A percentile compares a stretch with the other conserved stretches of the same genome.
Conservation (phyloP, 2,797 vertebrate genomes). For the Tachyglossus aculeatus region DNA sequence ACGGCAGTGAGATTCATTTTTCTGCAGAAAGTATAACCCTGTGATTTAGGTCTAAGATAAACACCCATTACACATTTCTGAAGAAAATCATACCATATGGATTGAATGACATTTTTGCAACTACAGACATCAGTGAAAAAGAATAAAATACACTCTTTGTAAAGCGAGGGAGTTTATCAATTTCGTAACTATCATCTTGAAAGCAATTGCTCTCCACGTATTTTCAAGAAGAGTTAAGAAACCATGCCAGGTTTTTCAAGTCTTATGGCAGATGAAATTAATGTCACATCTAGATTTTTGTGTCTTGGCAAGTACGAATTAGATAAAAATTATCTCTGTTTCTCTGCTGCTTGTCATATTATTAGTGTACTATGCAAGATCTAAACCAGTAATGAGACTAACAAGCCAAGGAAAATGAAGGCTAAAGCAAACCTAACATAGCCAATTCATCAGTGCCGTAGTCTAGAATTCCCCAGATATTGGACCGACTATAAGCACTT, state of each 20-base stretch:
- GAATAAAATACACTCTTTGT: not conserved
- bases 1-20: not conserved
- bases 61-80: slow-evolving; percentile 36
- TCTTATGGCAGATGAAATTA: slow-evolving; percentile 3
- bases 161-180: not conserved
- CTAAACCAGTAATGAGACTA: slow-evolving; percentile 13
- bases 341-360: slow-evolving; percentile 34
- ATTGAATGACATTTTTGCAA: slow-evolving; percentile 28
- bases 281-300: not conserved
- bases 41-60: slow-evolving; percentile 16
- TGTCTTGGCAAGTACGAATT: not conserved
- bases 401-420: not conserved
- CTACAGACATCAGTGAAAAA: slow-evolving; percentile 34
- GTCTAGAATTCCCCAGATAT: not conserved
- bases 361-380: slow-evolving; percentile 9
- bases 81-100: slow-evolving; percentile 50
- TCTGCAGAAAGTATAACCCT: not conserved
- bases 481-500: too few species aligned
- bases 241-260: slow-evolving; percentile 18
- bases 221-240: slow-evolving; percentile 14
- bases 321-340: not conserved
- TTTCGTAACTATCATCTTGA: slow-evolving; percentile 32
- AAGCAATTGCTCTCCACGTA: not conserved
- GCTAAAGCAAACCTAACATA: not conserved
- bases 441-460: not conserved